Evolutionary conservation across 23 tunicate genomes (phyloP).

Genomic region (Trididemnum clinides): DNA sequence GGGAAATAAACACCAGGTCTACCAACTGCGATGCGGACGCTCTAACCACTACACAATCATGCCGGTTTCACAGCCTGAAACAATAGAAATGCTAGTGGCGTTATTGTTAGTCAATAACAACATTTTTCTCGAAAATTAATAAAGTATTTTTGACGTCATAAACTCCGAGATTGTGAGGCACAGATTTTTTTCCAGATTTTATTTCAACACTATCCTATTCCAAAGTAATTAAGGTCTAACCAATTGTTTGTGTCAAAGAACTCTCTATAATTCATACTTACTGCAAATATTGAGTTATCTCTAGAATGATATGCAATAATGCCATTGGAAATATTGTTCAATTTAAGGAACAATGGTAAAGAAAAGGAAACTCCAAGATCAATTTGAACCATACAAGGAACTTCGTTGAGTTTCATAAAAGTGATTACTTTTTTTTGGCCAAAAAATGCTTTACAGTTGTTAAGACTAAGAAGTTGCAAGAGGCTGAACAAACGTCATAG

Average conservation of each 20-base stretch:
- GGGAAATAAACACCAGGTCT: too few species aligned
- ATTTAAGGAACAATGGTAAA: neutral
- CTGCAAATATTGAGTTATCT: neutral
- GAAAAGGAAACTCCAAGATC: too few species aligned
- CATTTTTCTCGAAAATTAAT: neutral
- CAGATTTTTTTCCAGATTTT: neutral
- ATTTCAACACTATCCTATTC: neutral
- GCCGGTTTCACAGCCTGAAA: too few species aligned
- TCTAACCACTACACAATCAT: too few species aligned
- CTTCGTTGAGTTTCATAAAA: too few species aligned
- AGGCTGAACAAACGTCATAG: too few species aligned
- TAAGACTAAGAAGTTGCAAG: too few species aligned
- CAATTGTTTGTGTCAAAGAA: neutral
- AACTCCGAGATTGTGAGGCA: neutral
- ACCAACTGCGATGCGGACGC: too few species aligned
- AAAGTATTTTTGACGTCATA: neutral
- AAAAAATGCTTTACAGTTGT: too few species aligned
- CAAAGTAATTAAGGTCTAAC: neutral
- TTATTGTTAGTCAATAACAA: neutral
- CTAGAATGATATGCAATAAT: neutral
- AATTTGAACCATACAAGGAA: too few species aligned
- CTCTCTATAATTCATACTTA: neutral
- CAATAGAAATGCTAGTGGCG: neutral
- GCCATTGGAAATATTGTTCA: neutral
- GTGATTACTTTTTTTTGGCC: too few species aligned